Percentiles rank a stretch among this genome's conserved stretches.
Evolutionary conservation across 2,113 vertebrate species (phyloP).

Genomic region (Copsychus sechellarum): DNA sequence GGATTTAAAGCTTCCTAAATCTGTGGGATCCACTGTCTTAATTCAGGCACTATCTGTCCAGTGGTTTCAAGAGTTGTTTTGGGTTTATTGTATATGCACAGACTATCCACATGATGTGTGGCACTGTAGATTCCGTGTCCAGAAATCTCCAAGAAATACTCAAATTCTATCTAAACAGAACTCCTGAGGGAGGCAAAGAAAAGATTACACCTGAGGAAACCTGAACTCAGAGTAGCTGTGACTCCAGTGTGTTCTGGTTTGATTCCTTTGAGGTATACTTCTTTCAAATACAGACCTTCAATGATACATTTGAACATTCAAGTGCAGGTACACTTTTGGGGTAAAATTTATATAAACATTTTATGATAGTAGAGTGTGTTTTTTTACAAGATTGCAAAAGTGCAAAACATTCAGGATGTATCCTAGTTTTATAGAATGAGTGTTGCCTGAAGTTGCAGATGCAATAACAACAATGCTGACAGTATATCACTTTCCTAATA

Average conservation of each 20-base stretch:
- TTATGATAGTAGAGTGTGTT: not conserved
- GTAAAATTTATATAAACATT: not conserved
- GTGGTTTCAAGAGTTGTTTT: not conserved
- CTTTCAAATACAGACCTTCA: not conserved
- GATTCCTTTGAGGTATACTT: not conserved
- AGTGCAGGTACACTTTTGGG: not conserved
- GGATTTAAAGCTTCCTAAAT: not conserved
- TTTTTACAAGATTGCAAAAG: not conserved
- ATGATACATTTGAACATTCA: not conserved
- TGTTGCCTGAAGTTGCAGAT: not conserved
- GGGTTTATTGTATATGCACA: not conserved
- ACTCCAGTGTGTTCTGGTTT: not conserved
- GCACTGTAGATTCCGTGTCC: not conserved
- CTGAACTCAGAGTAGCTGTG: not conserved
- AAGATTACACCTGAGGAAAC: not conserved
- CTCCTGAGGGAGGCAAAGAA: not conserved
- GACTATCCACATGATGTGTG: accelerated
- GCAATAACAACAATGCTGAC: not conserved
- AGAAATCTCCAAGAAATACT: not conserved
- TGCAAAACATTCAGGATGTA: not conserved
- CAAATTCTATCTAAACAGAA: not conserved
- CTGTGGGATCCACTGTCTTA: not conserved
- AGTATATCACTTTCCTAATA: not conserved
- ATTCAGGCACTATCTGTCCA: not conserved
- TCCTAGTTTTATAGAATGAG: not conserved